A percentile compares a stretch with the other conserved stretches of the same genome.
phyloP scores from a whole-genome alignment of 2,797 vertebrate species.

The Philypnodon macrostomus region DNA sequence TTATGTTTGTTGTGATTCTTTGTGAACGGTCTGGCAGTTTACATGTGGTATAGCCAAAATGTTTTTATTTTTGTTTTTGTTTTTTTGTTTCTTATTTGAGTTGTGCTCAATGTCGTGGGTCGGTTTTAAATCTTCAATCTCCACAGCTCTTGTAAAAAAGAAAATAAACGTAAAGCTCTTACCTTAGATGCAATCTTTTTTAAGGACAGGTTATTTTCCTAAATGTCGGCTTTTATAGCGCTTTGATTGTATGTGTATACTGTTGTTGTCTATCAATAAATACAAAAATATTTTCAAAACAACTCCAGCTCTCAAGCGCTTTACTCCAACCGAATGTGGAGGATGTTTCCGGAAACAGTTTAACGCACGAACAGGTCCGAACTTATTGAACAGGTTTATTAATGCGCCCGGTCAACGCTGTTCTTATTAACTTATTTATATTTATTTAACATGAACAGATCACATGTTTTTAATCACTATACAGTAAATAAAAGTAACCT shows the following conservation, averaged over 20 bases:
- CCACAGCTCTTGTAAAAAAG: conserved; percentile 77
- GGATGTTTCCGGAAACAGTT: neutral
- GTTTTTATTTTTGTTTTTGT: conserved; percentile 32
- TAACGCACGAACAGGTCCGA: no score
- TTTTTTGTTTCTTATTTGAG: conserved; percentile 64
- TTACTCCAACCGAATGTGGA: neutral
- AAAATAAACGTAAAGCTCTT: conserved; percentile 87
- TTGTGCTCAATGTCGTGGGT: conserved; percentile 87
- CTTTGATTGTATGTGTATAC: conserved; percentile 97
- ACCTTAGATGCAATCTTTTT: conserved; percentile 99
- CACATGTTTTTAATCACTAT: no score
- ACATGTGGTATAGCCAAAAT: conserved; percentile 85
- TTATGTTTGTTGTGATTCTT: conserved; percentile 78
- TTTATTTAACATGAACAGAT: no score
- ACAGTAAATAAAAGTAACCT: no score
- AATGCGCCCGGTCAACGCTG: no score
- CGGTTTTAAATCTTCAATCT: conserved; percentile 85
- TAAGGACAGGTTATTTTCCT: conserved; percentile 99
- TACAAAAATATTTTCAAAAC: conserved; percentile 98
- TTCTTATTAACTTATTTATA: no score
- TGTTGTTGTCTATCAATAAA: conserved; percentile 92
- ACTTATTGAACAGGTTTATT: no score
- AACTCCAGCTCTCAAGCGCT: conserved; percentile 44
- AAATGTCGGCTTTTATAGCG: conserved; percentile 99
- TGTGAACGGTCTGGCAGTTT: conserved; percentile 84